Evolutionary conservation across 2,797 vertebrate species (phyloP).

Genomic region (Crocodylus rhombifer): DNA sequence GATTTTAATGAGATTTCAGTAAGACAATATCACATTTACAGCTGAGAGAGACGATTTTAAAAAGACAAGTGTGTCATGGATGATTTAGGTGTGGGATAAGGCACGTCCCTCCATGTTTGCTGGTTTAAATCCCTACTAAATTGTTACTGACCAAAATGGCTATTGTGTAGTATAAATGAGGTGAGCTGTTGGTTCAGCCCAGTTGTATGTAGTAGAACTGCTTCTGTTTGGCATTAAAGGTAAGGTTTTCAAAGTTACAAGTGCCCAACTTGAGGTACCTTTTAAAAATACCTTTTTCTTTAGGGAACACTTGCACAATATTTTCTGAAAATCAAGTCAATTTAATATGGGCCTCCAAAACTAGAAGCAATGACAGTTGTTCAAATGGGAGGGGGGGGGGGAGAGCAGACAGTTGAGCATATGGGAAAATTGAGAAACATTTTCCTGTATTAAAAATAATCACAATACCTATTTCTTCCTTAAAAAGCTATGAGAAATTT

Average conservation of each 20-base stretch:
- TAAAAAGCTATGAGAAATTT: too few species aligned
- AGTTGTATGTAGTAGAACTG: accelerated
- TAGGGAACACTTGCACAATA: background rate
- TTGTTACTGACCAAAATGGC: background rate
- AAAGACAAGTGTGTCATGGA: background rate
- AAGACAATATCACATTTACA: background rate
- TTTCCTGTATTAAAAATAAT: too few species aligned
- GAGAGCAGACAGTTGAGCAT: background rate
- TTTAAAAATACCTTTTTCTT: accelerated
- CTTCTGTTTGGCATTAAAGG: background rate
- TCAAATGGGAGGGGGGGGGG: background rate
- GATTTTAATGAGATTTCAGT: background rate
- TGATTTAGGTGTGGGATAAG: background rate
- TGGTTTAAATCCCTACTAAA: background rate
- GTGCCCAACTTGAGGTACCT: background rate
- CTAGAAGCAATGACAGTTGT: background rate
- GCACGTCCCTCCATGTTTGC: background rate
- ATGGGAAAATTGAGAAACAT: too few species aligned
- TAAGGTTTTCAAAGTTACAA: background rate
- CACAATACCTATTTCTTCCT: too few species aligned
- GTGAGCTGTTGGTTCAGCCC: background rate
- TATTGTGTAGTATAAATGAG: background rate
- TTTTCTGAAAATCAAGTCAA: background rate
- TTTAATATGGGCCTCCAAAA: background rate
- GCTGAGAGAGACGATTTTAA: too few species aligned